phyloP scores from a whole-genome alignment of 2,797 vertebrate species.

The Poeciliopsis infans region DNA sequence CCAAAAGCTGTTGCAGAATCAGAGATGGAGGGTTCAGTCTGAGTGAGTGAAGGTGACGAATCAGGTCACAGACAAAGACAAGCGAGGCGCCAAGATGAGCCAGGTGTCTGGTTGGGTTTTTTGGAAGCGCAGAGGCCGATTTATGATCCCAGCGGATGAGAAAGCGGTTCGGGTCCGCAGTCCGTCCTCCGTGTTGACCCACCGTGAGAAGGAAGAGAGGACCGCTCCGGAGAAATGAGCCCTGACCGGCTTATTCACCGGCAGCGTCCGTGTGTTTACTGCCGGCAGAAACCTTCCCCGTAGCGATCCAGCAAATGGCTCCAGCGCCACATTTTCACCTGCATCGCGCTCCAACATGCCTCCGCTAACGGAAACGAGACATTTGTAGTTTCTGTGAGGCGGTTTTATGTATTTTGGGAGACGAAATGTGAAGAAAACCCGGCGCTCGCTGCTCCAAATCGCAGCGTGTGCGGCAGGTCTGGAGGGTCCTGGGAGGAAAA shows the following conservation, averaged over 20 bases:
- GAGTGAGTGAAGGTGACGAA: background rate
- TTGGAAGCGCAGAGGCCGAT: background rate
- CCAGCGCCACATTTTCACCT: background rate
- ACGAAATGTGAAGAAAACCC: slow-evolving; percentile 1
- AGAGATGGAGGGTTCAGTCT: background rate
- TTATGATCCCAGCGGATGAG: background rate
- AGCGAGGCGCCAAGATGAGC: background rate
- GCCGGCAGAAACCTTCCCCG: background rate
- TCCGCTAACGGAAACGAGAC: background rate
- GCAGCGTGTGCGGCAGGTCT: background rate
- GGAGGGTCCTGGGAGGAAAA: background rate
- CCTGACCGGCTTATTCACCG: background rate
- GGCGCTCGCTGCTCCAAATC: background rate
- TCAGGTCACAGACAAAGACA: background rate
- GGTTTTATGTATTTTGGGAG: background rate
- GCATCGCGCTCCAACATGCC: background rate
- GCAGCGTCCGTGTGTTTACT: slow-evolving; percentile 1
- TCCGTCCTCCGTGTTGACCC: background rate
- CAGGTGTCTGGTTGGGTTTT: background rate
- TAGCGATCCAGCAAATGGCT: background rate
- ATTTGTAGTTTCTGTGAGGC: background rate
- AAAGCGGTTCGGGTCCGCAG: background rate
- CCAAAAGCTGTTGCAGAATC: background rate
- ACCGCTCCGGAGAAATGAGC: background rate
- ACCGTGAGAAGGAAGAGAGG: background rate